Percentiles rank a stretch among this genome's conserved stretches.
These are phyloP conservation scores for Rhinichthys osculus DNA, from an alignment of 2,797 vertebrate genomes.

Conservation along the genomic window DNA sequence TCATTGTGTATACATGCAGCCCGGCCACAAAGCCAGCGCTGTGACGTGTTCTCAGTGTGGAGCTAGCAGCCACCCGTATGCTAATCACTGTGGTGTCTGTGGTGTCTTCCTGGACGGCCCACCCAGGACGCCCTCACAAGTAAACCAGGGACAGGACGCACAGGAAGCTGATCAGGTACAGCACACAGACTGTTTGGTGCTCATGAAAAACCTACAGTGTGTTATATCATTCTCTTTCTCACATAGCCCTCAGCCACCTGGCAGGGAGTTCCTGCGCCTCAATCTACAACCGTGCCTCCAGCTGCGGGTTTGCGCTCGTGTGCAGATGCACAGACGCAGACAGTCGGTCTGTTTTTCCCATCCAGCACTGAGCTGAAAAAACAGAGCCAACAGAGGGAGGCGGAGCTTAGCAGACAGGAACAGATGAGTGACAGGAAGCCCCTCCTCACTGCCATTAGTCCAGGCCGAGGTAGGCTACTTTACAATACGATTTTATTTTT, in stretches of 20 bases:
- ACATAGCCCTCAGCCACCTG: constrained; percentile 67
- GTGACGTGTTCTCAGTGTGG: constrained; percentile 84
- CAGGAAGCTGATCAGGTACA: constrained; percentile 70
- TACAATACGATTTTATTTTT: neutral
- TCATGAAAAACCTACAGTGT: neutral
- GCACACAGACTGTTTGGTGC: neutral
- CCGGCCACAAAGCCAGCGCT: constrained; percentile 67
- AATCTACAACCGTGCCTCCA: constrained; percentile 46
- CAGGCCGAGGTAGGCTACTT: constrained; percentile 83
- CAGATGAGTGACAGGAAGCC: constrained; percentile 79
- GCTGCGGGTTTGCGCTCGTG: constrained; percentile 52
- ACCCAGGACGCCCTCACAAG: constrained; percentile 51
- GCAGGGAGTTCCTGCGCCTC: constrained; percentile 66
- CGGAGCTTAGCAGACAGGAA: constrained; percentile 75
- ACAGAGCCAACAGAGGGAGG: constrained; percentile 75
- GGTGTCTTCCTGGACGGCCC: constrained; percentile 79
- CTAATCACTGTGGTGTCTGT: constrained; percentile 83
- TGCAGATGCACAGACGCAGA: constrained; percentile 84
- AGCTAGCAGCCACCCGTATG: constrained; percentile 76
- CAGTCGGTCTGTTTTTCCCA: constrained; percentile 89
- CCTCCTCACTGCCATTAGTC: constrained; percentile 86
- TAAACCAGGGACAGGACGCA: constrained; percentile 6
- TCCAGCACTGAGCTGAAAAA: constrained; percentile 82
- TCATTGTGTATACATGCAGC: constrained; percentile 52
- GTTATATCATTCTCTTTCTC: neutral